Percentiles rank a stretch among this genome's conserved stretches.
phyloP scores from a whole-genome alignment of 2,113 vertebrate species.

The Thunnus maccoyii region DNA sequence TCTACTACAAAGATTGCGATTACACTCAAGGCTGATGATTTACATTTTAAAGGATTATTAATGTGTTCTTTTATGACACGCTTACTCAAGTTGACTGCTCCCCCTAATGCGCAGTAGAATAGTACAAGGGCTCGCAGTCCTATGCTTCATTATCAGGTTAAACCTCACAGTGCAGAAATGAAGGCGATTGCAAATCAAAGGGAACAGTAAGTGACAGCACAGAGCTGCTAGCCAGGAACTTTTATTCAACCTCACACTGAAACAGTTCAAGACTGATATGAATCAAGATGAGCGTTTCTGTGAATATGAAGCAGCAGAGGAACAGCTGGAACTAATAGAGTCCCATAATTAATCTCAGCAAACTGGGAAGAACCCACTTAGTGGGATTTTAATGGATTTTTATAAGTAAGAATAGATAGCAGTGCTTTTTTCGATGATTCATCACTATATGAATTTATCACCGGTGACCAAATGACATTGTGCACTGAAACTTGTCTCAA shows the following conservation, averaged over 20 bases:
- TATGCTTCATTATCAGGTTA: neutral
- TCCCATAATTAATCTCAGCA: conserved; percentile 3
- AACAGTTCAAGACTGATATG: conserved; percentile 9
- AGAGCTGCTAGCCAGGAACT: neutral
- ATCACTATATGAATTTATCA: neutral
- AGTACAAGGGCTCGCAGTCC: neutral
- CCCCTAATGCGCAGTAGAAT: neutral
- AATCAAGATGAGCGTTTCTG: conserved; percentile 6
- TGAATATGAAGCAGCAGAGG: conserved; percentile 17
- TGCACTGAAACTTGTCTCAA: neutral
- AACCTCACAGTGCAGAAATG: neutral
- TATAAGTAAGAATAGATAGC: neutral
- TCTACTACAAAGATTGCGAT: neutral
- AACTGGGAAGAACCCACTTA: conserved; percentile 22
- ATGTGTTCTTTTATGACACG: conserved; percentile 11
- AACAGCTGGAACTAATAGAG: conserved; percentile 40
- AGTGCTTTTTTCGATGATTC: neutral
- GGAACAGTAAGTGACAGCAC: neutral
- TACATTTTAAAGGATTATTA: conserved; percentile 36
- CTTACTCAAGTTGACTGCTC: neutral
- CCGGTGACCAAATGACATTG: neutral
- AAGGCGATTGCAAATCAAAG: neutral
- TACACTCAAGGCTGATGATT: conserved; percentile 7
- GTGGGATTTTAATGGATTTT: neutral
- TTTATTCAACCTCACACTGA: conserved; percentile 3